Base-by-base conservation (phyloP, 2,888 invertebrate species). In the Timema cristinae region DNA sequence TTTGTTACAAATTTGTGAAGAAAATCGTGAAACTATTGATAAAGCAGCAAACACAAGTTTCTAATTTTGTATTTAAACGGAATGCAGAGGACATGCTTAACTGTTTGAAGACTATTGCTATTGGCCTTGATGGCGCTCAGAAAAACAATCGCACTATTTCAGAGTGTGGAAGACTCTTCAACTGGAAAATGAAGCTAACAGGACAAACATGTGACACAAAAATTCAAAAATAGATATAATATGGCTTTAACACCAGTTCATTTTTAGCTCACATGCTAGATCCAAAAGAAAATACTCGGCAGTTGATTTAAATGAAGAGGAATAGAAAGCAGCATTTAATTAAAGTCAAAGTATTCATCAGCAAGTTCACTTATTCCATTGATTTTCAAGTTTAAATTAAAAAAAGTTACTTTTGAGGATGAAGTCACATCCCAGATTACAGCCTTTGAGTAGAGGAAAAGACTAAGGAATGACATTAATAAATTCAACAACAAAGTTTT, bases 161-260 rank as follows among this genome's bases (percentile, higher is more conserved):
- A 10, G 56, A 56, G 11, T 56, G 56, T 56, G 56, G 56, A 56
- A 56, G 56, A 56, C 4, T 56, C n/a, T 56, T 56, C 10, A 56
- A 56, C n/a, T 6, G 13, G 16, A 56, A 8, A 56, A 6, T n/a
- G 56, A 56, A 56, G 56, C 56, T 11, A 56, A 56, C 7, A 56
- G 56, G n/a, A 56, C 16, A 56, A 56, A 56, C 7, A 56, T 56
- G 56, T 13, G 32, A 32, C 32, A 32, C 56, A 56, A 15, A 56
- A 56, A 52, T 52, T 52, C n/a, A 13, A 52, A 52, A 52, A 52
- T 7, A 11, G 56, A 56, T 56, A 56, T 32, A 32, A 32, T 32
- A 32, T 1, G 54, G 15, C 56, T 15, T 11, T 56, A 56, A 56
- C 13, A 56, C 56, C 9, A 11, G 56, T 16, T 56, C 5, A 11